phyloP scores from a whole-genome alignment of 2,888 invertebrate species.

The Tiliacea aurago region DNA sequence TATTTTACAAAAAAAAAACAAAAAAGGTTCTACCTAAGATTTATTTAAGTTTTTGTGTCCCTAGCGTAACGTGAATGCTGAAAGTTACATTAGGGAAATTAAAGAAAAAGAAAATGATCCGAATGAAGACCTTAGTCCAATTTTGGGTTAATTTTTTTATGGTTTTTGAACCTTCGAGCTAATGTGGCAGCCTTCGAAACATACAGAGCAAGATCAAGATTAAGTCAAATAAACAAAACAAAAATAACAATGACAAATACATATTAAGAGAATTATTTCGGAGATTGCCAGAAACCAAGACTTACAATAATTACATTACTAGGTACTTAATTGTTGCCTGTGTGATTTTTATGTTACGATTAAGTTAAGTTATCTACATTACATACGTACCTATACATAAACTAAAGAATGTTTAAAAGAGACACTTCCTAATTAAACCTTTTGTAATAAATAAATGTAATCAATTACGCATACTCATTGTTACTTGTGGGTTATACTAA shows the following conservation, averaged over 20 bases:
- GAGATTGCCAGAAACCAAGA: neutral
- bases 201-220: neutral
- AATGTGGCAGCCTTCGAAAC: neutral
- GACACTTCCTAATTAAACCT: neutral
- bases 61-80: neutral
- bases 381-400: neutral
- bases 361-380: neutral
- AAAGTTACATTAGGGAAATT: conserved; percentile 12
- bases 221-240: neutral
- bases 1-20: neutral
- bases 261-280: neutral
- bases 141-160: neutral
- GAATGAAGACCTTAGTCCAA: neutral
- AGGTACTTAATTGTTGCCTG: neutral
- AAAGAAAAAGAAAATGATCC: neutral
- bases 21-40: neutral
- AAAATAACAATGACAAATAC: neutral
- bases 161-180: neutral
- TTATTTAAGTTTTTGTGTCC: conserved; percentile 17
- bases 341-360: neutral
- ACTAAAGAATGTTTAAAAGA: neutral
- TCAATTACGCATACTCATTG: conserved; percentile 27
- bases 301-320: neutral
- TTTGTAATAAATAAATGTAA: neutral
- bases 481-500: neutral